Evolutionary conservation across 2,888 invertebrate species (phyloP), one percentile per base, ranked within the genome.

Genomic region (Busseola fusca): DNA sequence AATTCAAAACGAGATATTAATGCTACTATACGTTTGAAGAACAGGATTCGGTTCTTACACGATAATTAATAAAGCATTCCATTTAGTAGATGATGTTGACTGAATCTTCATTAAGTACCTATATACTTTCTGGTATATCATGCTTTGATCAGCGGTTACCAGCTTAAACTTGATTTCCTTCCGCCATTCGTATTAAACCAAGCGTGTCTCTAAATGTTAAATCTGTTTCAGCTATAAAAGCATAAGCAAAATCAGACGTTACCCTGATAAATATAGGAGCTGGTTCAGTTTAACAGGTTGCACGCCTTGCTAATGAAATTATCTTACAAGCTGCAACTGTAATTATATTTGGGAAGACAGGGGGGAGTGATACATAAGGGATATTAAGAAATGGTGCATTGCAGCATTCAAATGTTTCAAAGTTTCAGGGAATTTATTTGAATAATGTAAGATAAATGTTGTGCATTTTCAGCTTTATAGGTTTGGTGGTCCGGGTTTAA

Each of bases 291-390:
- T 45, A 73, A 45, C 70, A 60, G 27, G 21, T 72, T 69, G 67
- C 62, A 58, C n/a, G 68, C 64, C 69, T 75, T 72, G 72, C 65
- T 84, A 84, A 87, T 84, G 66, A 84, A 77, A 80, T 86, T 85
- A 88, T 82, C 80, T 85, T 78, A 84, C 76, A 79, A 77, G 76
- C 71, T 82, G 87, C 86, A 84, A 75, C 82, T 70, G 69, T 86
- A 84, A 86, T 86, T 78, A 81, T 72, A 79, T 87, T 86, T 79
- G 40, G 76, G 70, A 63, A 75, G 76, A 82, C 60, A 64, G 30
- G 58, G 57, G 57, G 68, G 60, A 75, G 64, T 56, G 66, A 65
- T 69, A 72, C 60, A 66, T 68, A 73, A 60, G 72, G 68, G 58
- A 69, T 74, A 64, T 66, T 68, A 72, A 76, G 79, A 80, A 87